Conservation (phyloP, 2,888 invertebrate genomes). For the Coelogynopora nodosa region DNA sequence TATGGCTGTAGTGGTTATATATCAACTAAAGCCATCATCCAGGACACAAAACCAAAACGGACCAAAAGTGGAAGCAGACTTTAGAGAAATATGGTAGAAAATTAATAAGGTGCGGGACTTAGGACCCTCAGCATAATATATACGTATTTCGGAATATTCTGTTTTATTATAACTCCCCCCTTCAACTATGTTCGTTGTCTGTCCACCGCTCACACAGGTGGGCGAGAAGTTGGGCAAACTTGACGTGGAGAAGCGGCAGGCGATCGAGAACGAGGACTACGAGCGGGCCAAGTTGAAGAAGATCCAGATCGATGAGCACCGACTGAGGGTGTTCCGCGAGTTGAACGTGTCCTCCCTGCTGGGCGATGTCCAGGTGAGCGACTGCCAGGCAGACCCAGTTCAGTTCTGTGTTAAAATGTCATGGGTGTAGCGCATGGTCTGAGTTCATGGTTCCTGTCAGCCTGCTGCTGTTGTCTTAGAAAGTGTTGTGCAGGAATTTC, state of each 20-base stretch:
- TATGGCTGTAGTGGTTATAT: no score
- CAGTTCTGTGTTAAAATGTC: background rate
- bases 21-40: no score
- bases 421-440: no score
- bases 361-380: conserved; percentile 72
- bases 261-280: conserved; percentile 83
- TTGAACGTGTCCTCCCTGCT: conserved; percentile 66
- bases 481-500: no score
- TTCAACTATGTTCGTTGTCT: background rate
- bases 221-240: conserved; percentile 85
- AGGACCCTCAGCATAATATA: no score
- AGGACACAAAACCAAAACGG: no score
- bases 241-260: conserved; percentile 83
- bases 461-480: no score
- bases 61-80: no score
- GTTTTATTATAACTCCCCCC: background rate
- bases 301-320: conserved; percentile 79
- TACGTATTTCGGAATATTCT: conserved; percentile 27
- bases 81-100: no score
- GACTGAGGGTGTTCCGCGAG: conserved; percentile 69
- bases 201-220: conserved; percentile 66
- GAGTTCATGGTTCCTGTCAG: no score
- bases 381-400: background rate
- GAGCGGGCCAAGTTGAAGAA: conserved; percentile 83
- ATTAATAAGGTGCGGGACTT: no score